Base-by-base conservation (phyloP, 2,113 vertebrate genomes). In the Anseranas semipalmata region DNA sequence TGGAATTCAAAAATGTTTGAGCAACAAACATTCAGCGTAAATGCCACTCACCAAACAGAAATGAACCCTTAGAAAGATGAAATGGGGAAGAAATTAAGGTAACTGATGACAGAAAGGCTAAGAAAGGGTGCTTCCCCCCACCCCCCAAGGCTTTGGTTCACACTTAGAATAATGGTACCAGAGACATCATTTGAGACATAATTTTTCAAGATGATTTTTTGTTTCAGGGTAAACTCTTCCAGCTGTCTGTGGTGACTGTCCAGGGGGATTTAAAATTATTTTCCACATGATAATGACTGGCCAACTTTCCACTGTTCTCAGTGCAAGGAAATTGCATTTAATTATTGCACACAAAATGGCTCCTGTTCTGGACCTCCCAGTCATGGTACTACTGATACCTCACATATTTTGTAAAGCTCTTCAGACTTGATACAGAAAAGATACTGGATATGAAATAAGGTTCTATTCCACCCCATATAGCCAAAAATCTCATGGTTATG, bases 191-290 rank as follows among this genome's bases (percentile, higher is more conserved):
- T 50, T 50, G 12, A 50, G 48, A 50, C 11, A 46, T 46, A 18
- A 7, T 52, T 94, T 85, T 94, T 91, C 45, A 77, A 52, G 62
- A 62, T 2, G 1, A n/a, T 27, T 78, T 87, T 83, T 87, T 87
- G 39, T 85, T 93, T 88, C 65, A 37, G 68, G 10, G 33, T 90
- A 84, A 94, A 77, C 48, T 55, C 68, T 96, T 95, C 72, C 92
- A 93, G 82, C 86, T 95, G 83, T 85, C 65, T 75, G 52, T 86
- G 80, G 59, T 87, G 85, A 67, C 43, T 74, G 68, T 93, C 85
- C 79, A 86, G 68, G 24, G 90, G 85, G 83, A 92, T 81, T 86
- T 90, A 72, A 96, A 90, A 94, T 86, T 90, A 75, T 96, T 97
- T 96, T 97, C 91, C 87, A 70, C 89, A 79, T 70, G 84, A 79